These are phyloP conservation scores for Himalopsyche kuldschensis DNA, from an alignment of 2,888 invertebrate genomes.

Conservation along the genomic window DNA sequence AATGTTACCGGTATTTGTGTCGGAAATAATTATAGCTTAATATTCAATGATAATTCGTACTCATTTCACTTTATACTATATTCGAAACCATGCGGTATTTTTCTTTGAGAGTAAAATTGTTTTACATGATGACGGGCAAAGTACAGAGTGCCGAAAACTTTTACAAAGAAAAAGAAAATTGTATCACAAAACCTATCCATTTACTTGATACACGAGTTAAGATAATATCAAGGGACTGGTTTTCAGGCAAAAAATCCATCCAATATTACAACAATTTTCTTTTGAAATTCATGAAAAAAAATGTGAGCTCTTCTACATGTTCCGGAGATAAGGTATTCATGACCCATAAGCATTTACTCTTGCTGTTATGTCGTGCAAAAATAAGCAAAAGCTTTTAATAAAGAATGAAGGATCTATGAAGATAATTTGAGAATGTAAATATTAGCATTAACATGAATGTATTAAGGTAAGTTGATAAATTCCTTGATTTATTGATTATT, in stretches of 20 bases:
- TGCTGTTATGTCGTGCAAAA: neutral
- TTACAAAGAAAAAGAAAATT: neutral
- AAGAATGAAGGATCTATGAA: too few relatives aligned
- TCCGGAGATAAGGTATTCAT: neutral
- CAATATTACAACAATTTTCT: neutral
- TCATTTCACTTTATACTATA: neutral
- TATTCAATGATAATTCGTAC: too few relatives aligned
- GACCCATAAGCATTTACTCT: neutral
- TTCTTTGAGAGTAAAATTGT: neutral
- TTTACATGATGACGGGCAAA: neutral
- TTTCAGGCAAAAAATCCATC: neutral
- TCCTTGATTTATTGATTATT: too few relatives aligned
- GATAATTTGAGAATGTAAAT: too few relatives aligned
- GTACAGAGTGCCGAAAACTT: neutral
- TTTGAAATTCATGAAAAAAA: neutral
- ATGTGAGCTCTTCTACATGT: neutral
- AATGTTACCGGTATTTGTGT: too few relatives aligned
- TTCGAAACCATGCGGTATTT: neutral
- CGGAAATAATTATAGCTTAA: too few relatives aligned
- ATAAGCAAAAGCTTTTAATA: neutral
- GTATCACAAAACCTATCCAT: conserved; percentile 1
- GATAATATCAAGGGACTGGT: neutral
- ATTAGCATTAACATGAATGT: too few relatives aligned
- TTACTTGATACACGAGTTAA: neutral
- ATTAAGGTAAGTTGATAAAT: too few relatives aligned